Percentiles rank a stretch among this genome's conserved stretches.
Conservation (phyloP, 2,113 vertebrate genomes). For the Podarcis raffonei region DNA sequence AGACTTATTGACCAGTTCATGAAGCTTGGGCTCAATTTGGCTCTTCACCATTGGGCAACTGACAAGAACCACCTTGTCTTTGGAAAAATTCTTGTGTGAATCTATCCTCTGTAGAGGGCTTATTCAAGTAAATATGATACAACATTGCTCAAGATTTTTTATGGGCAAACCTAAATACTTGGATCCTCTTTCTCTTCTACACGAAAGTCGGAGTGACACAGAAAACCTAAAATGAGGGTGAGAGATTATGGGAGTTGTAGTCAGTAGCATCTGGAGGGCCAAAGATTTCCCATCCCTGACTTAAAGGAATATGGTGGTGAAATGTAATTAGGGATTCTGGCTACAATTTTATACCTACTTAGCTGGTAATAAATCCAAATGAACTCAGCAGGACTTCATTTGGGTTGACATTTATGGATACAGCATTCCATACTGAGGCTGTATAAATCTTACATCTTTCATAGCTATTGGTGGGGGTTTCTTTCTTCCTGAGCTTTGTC, state of each 20-base stretch:
- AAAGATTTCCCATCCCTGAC: no score
- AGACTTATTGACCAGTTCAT: no score
- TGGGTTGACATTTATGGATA: no score
- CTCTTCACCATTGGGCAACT: not conserved
- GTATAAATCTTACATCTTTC: not conserved
- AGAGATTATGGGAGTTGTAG: not conserved
- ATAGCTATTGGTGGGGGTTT: conserved; percentile 14
- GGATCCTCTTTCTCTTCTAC: not conserved
- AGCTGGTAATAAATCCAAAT: no score
- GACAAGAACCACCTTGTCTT: not conserved
- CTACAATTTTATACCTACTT: no score
- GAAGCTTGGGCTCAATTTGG: not conserved
- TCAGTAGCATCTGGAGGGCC: no score
- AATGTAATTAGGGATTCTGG: no score
- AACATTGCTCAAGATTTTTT: not conserved
- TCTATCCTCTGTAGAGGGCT: not conserved
- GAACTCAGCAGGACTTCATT: no score
- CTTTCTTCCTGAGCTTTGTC: not conserved
- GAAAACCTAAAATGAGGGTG: not conserved
- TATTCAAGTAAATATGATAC: not conserved
- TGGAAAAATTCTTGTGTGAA: not conserved
- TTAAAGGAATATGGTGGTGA: no score
- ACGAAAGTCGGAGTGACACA: not conserved
- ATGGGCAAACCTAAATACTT: not conserved
- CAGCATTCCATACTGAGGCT: not conserved